Evolutionary conservation across 2,888 invertebrate species (phyloP), one percentile per base, ranked within the genome.

Genomic region (Itoplectis maculator): DNA sequence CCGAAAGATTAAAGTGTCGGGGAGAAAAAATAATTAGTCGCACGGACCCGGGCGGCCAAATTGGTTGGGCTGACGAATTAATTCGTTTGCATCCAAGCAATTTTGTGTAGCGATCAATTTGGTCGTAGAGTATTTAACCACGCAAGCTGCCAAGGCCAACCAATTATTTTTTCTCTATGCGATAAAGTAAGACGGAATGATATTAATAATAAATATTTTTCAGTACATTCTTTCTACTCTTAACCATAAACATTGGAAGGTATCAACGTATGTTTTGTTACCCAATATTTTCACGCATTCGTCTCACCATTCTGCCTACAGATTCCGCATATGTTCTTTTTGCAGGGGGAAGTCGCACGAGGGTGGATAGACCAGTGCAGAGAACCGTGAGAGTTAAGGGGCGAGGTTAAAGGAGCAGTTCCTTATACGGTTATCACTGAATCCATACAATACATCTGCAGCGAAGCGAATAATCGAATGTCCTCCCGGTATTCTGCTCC

Each of bases 351-450:
- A 5, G 29, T 5, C 29, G 35, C 54, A 29, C 76, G 20, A 23
- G 69, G 61, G 74, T 74, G 82, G 40, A 83, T 79, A 63, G 56
- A 72, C 69, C 42, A 63, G 77, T 80, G 59, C 82, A 59, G 82
- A 63, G 79, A 79, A 49, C 61, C 79, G 82, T 79, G 79, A 83
- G 79, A 83, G 79, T 83, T 80, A 77, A 77, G 79, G 68, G 76
- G 72, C 72, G 72, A 66, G 79, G 79, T 77, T 79, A 77, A 83
- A 83, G 82, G 73, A 83, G 82, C 63, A 83, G 76, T 79, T 77
- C 69, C 79, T 83, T 77, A 83, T 83, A 79, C 76, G 82, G 79
- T 83, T 83, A 83, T 83, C 82, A 74, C 73, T 77, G 73, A 80
- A 80, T 83, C 79, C 79, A 69, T 83, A 83, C 79, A 80, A 83